Conservation (phyloP, 2,113 vertebrate species). For the Brevimyrus niger region DNA sequence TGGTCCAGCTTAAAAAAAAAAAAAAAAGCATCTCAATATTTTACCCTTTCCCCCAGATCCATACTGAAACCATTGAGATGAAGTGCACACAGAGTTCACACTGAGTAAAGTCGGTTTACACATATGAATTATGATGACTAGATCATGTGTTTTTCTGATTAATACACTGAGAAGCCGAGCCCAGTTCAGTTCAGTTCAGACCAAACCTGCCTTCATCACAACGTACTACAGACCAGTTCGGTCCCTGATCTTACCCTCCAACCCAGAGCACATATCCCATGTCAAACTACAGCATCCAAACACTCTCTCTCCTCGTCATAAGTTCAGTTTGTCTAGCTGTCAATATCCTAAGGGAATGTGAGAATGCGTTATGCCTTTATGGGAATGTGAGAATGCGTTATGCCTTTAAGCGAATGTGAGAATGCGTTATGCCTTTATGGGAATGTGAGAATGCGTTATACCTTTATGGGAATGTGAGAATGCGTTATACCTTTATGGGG, state of each 20-base stretch:
- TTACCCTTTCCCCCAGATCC: neutral
- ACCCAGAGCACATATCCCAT: neutral
- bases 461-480: too few relatives aligned
- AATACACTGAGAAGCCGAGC: neutral
- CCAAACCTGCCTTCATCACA: neutral
- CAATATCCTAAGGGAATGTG: too few relatives aligned
- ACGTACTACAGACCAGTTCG: neutral
- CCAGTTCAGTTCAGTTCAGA: neutral
- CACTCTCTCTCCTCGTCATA: neutral
- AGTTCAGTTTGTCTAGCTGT: neutral
- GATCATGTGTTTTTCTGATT: neutral
- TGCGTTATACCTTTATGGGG: too few relatives aligned
- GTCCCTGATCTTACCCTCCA: neutral
- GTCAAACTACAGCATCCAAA: neutral
- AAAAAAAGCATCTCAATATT: neutral
- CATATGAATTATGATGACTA: neutral
- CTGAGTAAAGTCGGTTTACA: neutral
- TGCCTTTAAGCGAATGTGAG: too few relatives aligned
- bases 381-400: too few relatives aligned
- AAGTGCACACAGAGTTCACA: neutral
- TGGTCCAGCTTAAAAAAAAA: slow-evolving; percentile 77
- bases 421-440: too few relatives aligned
- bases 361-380: too few relatives aligned
- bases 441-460: too few relatives aligned
- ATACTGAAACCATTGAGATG: neutral